Percentiles rank a stretch among this genome's conserved stretches.
Conservation (phyloP, 2,113 vertebrate genomes). For the Acrocephalus kingi region DNA sequence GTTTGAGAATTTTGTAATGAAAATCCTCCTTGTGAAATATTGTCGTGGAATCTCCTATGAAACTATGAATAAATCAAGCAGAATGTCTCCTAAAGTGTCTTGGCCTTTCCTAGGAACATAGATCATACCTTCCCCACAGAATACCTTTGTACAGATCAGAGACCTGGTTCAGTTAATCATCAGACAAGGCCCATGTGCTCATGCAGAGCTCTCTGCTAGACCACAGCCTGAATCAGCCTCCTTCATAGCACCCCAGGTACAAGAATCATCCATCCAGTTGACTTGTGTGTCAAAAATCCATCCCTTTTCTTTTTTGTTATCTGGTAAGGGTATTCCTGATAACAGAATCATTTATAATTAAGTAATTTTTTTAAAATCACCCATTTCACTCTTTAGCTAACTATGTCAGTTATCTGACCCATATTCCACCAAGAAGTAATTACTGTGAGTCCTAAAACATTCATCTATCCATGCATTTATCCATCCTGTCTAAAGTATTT, state of each 20-base stretch:
- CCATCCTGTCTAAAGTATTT: neutral
- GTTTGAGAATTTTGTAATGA: slow-evolving; percentile 31
- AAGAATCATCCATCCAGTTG: neutral
- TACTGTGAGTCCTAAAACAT: neutral
- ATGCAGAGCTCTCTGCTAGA: neutral
- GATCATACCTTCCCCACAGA: slow-evolving; percentile 13
- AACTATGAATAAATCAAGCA: slow-evolving; percentile 19
- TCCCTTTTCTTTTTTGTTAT: neutral
- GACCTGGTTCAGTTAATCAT: neutral
- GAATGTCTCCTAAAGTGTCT: slow-evolving; percentile 6
- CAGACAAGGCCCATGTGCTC: neutral
- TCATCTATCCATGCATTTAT: neutral
- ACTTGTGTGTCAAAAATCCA: neutral
- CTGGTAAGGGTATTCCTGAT: neutral
- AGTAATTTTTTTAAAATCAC: neutral
- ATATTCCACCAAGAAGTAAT: neutral
- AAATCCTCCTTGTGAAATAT: slow-evolving; percentile 39
- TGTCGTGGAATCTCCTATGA: neutral
- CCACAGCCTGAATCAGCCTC: neutral
- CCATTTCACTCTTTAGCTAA: neutral
- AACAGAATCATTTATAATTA: neutral
- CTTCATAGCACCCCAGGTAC: neutral
- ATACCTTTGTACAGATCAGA: neutral
- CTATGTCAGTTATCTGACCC: neutral
- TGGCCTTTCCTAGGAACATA: slow-evolving; percentile 13